Evolutionary conservation across 2,797 vertebrate species (phyloP).

Genomic region (Pseudocheirus occidentalis): DNA sequence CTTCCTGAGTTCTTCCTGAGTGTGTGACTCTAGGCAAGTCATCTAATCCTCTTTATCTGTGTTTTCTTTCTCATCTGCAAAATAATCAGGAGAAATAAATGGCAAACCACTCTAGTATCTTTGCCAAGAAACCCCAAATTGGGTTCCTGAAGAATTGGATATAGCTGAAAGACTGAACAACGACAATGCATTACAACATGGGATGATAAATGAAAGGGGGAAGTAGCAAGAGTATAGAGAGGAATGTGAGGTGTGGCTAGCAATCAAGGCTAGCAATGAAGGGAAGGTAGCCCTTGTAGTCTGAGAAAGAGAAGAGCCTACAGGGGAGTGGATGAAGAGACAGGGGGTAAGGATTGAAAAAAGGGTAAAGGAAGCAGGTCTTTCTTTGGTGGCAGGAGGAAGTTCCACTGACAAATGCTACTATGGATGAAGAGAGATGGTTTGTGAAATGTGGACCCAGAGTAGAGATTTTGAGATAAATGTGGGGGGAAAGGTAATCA

Average conservation of each 20-base stretch:
- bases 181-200: not conserved
- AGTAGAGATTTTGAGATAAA: not conserved
- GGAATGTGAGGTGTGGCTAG: not conserved
- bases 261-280: not conserved
- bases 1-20: not conserved
- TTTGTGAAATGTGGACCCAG: not conserved
- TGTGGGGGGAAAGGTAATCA: not conserved
- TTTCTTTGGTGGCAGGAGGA: not conserved
- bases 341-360: not conserved
- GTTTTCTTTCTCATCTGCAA: not conserved
- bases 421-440: not conserved
- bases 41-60: not conserved
- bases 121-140: not conserved
- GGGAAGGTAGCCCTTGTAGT: not conserved
- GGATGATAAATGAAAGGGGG: not conserved
- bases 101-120: not conserved
- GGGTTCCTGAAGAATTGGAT: not conserved
- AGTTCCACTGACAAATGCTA: not conserved
- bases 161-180: not conserved
- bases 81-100: not conserved
- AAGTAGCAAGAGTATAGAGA: not conserved
- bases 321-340: not conserved
- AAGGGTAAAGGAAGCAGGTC: not conserved
- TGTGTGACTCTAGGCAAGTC: not conserved
- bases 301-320: not conserved